Base-by-base conservation (phyloP, 2,113 vertebrate genomes). In the Ceratotherium simum region DNA sequence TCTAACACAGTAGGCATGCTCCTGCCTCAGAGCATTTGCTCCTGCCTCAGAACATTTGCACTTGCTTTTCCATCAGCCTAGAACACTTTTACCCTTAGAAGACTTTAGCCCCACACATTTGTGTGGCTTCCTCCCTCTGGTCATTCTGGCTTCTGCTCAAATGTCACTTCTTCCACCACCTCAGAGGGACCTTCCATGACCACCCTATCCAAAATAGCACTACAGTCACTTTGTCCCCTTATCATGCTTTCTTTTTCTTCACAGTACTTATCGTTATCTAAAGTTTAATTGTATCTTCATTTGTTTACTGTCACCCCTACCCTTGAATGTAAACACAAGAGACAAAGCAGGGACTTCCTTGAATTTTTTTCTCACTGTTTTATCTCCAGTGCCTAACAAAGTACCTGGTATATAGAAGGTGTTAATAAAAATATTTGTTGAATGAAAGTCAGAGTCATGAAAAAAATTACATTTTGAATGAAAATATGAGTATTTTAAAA, bases 401-500 rank as follows among this genome's bases (percentile, higher is more conserved):
- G 39, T 96, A 25, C 46, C 46, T 85, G 3, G 42, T 33, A 73
- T 39, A 89, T 21, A 92, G 17, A 95, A 85, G 39, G 2, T 86
- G 8, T 54, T 85, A 51, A 42, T 92, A 93, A 83, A 93, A 83
- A 78, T 73, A 93, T 36, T 80, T 82, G n/a, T 81, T 72, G 79
- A 81, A 67, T 17, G 51, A 87, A 89, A 76, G 31, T 75, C 42
- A 92, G 8, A 76, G 21, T 46, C n/a, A 48, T 65, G 42, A 21
- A 29, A 91, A 90, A 83, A 70, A 46, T 1, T 76, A 21, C 54
- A n/a, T 86, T 83, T 70, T 65, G 65, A 76, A 69, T 36, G 46
- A 67, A 88, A 80, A 20, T 72, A 58, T 75, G 10, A 90, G 6
- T 67, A 42, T n/a, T 69, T 25, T 6, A 27, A 75, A 84, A 82